Percentiles rank a stretch among this genome's conserved stretches.
Evolutionary conservation across 1,140 invertebrate genomes (phyloP).

Genomic region (Anthonomus grandis): DNA sequence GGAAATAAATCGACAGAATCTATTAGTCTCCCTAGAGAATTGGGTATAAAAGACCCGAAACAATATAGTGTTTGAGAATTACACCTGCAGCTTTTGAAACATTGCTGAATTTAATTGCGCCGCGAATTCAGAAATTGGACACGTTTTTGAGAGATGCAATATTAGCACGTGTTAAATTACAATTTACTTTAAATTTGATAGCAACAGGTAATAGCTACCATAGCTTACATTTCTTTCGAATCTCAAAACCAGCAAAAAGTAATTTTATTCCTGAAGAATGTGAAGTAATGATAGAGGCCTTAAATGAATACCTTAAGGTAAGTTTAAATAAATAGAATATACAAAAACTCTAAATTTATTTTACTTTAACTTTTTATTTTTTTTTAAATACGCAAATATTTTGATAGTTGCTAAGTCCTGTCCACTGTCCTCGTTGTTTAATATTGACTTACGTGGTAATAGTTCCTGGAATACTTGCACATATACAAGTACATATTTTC

Average conservation of each 20-base stretch:
- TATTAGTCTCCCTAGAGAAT: constrained; percentile 12
- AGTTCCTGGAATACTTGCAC: neutral
- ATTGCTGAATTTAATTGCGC: constrained; percentile 9
- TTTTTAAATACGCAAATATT: neutral
- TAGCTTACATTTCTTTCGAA: constrained; percentile 4
- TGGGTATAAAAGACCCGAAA: constrained; percentile 15
- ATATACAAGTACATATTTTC: neutral
- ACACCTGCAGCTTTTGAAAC: constrained; percentile 13
- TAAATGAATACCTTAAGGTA: constrained; percentile 18
- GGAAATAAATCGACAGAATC: constrained; percentile 16
- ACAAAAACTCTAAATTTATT: neutral
- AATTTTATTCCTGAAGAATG: constrained; percentile 21
- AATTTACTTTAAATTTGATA: constrained; percentile 16
- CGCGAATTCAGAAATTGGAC: constrained; percentile 8
- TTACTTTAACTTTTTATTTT: neutral
- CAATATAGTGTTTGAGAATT: constrained; percentile 25
- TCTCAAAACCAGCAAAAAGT: constrained; percentile 14
- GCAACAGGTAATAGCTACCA: no score
- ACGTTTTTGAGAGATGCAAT: constrained; percentile 18
- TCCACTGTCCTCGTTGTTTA: neutral
- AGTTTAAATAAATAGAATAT: neutral
- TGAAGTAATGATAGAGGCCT: constrained; percentile 14
- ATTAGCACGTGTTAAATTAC: constrained; percentile 15
- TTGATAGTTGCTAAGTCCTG: neutral
- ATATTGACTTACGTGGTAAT: neutral